A percentile compares a stretch with the other conserved stretches of the same genome.
These are phyloP conservation scores for Sapajus apella DNA, from an alignment of 2,113 vertebrate genomes.

Conservation along the genomic window DNA sequence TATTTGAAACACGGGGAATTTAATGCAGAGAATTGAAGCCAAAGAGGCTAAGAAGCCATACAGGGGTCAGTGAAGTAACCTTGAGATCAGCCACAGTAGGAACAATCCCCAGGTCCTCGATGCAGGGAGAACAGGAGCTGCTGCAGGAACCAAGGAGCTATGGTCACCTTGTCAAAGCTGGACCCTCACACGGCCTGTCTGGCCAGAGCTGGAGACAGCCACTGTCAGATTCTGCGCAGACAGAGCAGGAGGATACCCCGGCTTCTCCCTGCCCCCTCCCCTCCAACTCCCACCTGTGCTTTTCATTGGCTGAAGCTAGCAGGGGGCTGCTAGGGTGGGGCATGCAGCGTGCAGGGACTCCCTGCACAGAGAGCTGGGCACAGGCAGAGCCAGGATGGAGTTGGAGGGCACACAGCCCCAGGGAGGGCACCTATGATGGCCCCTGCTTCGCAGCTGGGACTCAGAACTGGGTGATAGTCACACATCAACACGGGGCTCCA, in stretches of 20 bases:
- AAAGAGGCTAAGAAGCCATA: not conserved
- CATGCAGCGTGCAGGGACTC: too few relatives aligned
- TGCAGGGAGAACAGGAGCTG: not conserved
- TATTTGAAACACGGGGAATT: not conserved
- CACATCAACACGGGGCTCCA: not conserved
- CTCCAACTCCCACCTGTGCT: not conserved
- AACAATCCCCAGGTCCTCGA: not conserved
- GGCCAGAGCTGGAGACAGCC: not conserved
- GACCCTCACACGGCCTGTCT: not conserved
- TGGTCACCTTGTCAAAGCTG: not conserved
- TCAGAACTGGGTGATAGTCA: not conserved
- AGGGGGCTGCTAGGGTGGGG: not conserved
- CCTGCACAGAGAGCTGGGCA: too few relatives aligned
- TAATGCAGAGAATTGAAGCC: not conserved
- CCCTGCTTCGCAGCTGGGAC: not conserved
- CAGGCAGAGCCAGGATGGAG: not conserved
- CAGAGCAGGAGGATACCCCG: not conserved
- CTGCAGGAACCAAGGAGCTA: too few relatives aligned
- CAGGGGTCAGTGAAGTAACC: not conserved
- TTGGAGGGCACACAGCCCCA: not conserved
- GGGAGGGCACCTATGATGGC: not conserved
- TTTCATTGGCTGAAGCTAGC: not conserved
- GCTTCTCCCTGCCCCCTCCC: not conserved
- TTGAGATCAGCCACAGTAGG: not conserved
- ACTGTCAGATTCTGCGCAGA: not conserved